Base-by-base conservation (phyloP, 2,888 invertebrate genomes). In the Drosophila nigritarsus region DNA sequence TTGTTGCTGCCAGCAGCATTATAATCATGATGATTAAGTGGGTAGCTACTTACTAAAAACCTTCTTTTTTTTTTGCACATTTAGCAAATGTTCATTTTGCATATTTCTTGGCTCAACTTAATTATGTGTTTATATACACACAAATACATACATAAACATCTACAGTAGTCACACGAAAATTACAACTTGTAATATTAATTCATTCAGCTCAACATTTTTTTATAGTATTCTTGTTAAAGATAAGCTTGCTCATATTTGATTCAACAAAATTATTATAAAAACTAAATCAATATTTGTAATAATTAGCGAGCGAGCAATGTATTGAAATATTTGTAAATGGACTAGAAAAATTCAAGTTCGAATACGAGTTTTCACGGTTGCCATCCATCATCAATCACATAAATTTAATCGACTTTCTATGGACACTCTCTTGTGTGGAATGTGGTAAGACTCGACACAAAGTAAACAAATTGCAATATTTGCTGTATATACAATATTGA, bases 401-500 rank as follows among this genome's bases (percentile, higher is more conserved):
- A 36, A 45, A 54, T 45, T 60, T 75, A 60, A 69, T 75, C 70
- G 56, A 75, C 75, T 76, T 75, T 75, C 61, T 74, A 62, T 58
- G 53, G 49, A 49, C 34, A 58, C 27, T 45, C 27, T 54, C 53
- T 58, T 29, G n/a, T 64, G n/a, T 18, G 73, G 65, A 49, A 74
- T 74, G 60, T 61, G 45, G 49, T 58, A 36, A 53, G 29, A 42
- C 42, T 64, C 24, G 71, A 27, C 51, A 36, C 45, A 80, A 76
- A 42, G 71, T 76, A 80, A 80, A 80, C 80, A 65, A 70, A 70
- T 80, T 65, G 64, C 76, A 60, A 45, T 45, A 61, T 53, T 40
- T 38, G 24, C n/a, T 24, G 32, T 66, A 18, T 53, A 38, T 50
- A 56, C 38, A 27, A 32, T 45, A 30, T 8, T 40, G 30, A 42